Evolutionary conservation across 2,888 invertebrate genomes (phyloP).

Genomic region (Stenichneumon culpator): DNA sequence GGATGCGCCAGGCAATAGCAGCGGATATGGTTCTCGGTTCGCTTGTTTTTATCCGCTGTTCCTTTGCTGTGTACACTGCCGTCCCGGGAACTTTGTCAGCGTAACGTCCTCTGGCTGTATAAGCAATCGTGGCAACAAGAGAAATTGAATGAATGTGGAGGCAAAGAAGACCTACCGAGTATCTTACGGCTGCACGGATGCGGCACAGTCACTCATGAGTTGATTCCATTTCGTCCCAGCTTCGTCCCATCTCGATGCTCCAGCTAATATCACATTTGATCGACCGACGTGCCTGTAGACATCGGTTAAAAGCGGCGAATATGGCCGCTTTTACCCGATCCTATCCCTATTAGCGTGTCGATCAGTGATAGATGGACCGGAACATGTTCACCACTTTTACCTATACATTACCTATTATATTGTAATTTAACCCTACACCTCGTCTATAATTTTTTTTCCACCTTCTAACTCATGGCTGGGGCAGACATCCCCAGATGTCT

Average conservation of each 20-base stretch:
- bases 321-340: too few relatives aligned
- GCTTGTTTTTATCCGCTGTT: conserved; percentile 40
- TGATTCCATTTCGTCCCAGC: background rate
- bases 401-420: too few relatives aligned
- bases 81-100: conserved; percentile 19
- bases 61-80: background rate
- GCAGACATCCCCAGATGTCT: too few relatives aligned
- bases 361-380: too few relatives aligned
- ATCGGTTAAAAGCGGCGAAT: background rate
- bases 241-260: background rate
- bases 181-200: background rate
- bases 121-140: background rate
- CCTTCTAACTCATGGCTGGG: too few relatives aligned
- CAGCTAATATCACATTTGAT: background rate
- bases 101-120: conserved; percentile 13
- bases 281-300: background rate
- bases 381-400: too few relatives aligned
- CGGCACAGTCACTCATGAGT: background rate
- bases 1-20: background rate
- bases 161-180: background rate
- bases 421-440: too few relatives aligned
- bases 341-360: too few relatives aligned
- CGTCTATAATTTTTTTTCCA: too few relatives aligned
- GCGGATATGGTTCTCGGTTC: conserved; percentile 21
- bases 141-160: background rate